These are phyloP conservation scores for Oxyteleia sp. DNA, from an alignment of 2,888 invertebrate species.

Conservation along the genomic window DNA sequence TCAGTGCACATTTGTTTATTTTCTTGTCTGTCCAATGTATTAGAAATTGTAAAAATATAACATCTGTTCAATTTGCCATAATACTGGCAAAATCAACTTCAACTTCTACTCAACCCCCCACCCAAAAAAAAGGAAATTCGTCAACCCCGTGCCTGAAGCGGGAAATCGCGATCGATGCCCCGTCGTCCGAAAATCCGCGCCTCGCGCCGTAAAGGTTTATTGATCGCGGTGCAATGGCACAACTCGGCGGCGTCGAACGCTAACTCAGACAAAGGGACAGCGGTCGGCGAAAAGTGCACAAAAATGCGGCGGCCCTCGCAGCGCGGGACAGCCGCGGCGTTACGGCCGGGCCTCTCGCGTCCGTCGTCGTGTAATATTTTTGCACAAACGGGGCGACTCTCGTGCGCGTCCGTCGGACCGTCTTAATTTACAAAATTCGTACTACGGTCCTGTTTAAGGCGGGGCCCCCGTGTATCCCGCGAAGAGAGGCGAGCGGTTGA, in stretches of 20 bases:
- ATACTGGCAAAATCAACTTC: no score
- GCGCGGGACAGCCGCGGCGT: conserved; percentile 13
- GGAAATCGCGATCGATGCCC: no score
- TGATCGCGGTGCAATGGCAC: conserved; percentile 4
- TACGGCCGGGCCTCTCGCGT: not conserved
- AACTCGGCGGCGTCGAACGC: no score
- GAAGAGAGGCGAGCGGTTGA: conserved; percentile 84
- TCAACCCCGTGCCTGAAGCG: no score
- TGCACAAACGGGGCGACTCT: conserved; percentile 51
- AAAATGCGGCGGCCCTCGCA: conserved; percentile 2
- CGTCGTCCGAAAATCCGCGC: no score
- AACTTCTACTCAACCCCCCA: no score
- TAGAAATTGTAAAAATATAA: no score
- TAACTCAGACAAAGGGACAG: not conserved
- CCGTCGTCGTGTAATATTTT: conserved; percentile 28
- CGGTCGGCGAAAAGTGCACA: conserved; percentile 6
- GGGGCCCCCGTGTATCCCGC: conserved; percentile 82
- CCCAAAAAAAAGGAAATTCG: no score
- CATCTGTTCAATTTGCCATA: no score
- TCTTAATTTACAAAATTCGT: conserved; percentile 75
- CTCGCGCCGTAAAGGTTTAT: not conserved
- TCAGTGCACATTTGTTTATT: no score
- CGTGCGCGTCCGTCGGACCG: conserved; percentile 50
- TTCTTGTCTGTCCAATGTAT: no score
- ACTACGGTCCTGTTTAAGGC: conserved; percentile 82